Percentiles rank a stretch among this genome's conserved stretches.
phyloP scores from a whole-genome alignment of 2,888 invertebrate species.

The Microchrysa polita region DNA sequence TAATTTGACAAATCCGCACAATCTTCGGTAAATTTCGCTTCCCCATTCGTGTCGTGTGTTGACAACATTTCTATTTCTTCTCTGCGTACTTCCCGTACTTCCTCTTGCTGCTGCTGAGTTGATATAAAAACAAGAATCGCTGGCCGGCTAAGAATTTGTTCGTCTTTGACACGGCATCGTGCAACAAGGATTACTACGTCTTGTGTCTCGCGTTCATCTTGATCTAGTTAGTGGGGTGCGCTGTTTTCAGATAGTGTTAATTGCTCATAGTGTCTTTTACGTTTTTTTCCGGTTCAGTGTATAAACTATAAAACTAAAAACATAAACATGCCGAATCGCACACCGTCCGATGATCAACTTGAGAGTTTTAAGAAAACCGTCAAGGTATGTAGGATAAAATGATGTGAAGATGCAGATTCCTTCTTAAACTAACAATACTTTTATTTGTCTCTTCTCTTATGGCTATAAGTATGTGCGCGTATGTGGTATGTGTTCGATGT shows the following conservation, averaged over 20 bases:
- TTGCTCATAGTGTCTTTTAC: conserved; percentile 8
- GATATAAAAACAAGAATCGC: conserved; percentile 37
- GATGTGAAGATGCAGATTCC: background rate
- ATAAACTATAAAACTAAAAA: conserved; percentile 8
- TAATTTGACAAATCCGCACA: too few species aligned
- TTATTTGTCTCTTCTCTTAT: too few species aligned
- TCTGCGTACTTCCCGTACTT: too few species aligned
- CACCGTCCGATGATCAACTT: conserved; percentile 73
- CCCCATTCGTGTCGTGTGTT: background rate
- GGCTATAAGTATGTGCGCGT: background rate
- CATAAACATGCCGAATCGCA: conserved; percentile 66
- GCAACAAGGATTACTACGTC: background rate
- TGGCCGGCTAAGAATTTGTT: conserved; percentile 15
- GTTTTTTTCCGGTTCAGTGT: background rate
- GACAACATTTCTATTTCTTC: too few species aligned
- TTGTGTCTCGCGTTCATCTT: background rate
- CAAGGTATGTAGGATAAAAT: conserved; percentile 68
- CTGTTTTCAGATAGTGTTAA: background rate
- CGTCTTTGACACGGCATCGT: background rate
- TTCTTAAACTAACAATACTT: conserved; percentile 1
- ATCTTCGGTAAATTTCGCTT: background rate
- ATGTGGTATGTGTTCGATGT: too few species aligned
- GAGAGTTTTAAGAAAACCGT: conserved; percentile 69
- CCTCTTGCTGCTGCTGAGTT: too few species aligned
- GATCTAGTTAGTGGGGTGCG: background rate